These are phyloP conservation scores for Genyomyrus donnyi DNA, from an alignment of 2,113 vertebrate species.

Conservation along the genomic window DNA sequence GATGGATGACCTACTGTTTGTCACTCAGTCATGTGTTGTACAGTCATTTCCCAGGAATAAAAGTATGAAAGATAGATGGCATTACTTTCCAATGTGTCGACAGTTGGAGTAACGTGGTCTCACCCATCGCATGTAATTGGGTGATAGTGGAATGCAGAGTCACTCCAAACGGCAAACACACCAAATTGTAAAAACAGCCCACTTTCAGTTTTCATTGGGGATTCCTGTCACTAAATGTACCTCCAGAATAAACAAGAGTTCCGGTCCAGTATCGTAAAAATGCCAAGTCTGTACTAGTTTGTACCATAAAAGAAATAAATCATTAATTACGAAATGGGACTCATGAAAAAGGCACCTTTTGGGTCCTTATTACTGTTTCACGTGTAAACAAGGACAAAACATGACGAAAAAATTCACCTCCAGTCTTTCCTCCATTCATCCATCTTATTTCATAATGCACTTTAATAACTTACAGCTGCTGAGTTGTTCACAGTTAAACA, in stretches of 20 bases:
- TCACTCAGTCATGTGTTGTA: background rate
- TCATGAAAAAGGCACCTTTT: background rate
- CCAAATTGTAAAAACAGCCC: background rate
- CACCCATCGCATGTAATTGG: background rate
- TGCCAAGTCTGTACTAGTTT: background rate
- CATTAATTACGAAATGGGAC: background rate
- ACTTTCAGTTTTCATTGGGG: background rate
- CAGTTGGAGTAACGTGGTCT: background rate
- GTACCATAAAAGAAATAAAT: background rate
- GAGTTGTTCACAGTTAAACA: background rate
- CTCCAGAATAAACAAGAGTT: background rate
- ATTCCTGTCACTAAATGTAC: background rate
- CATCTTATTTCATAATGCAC: background rate
- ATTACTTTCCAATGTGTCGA: background rate
- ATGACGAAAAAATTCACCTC: background rate
- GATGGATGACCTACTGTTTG: background rate
- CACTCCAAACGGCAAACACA: background rate
- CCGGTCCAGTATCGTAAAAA: background rate
- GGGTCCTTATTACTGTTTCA: background rate
- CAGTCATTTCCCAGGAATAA: background rate
- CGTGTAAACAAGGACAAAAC: background rate
- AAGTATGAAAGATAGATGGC: background rate
- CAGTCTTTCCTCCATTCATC: background rate
- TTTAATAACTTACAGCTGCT: background rate
- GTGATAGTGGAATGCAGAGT: conserved; percentile 2